Conservation (phyloP, 1,140 invertebrate species). For the Macrotrachela quadricornifera region DNA sequence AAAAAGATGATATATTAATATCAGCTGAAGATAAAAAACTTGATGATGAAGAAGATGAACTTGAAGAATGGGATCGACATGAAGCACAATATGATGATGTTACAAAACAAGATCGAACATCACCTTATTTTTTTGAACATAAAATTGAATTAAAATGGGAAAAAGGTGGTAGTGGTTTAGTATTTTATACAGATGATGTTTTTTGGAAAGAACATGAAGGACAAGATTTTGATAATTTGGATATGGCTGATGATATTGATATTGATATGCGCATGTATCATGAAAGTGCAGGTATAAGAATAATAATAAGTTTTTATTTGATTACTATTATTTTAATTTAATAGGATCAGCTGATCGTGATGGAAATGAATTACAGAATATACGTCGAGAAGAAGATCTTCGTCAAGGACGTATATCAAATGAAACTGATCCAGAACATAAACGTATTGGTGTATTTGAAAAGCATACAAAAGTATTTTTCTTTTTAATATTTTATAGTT, state of each 20-base stretch:
- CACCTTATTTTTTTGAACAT: constrained; percentile 34
- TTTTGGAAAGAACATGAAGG: constrained; percentile 8
- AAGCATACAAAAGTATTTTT: neutral
- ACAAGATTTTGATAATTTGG: constrained; percentile 35
- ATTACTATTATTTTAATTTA: no score
- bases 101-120: constrained; percentile 31
- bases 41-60: constrained; percentile 15
- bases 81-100: constrained; percentile 40
- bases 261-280: constrained; percentile 40
- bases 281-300: constrained; percentile 28
- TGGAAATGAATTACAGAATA: constrained; percentile 17
- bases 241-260: constrained; percentile 41
- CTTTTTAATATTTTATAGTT: neutral
- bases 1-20: neutral
- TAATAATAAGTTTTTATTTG: constrained; percentile 2
- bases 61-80: constrained; percentile 34
- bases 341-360: constrained; percentile 23
- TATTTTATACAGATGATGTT: constrained; percentile 35
- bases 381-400: constrained; percentile 16
- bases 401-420: constrained; percentile 13
- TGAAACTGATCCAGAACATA: neutral
- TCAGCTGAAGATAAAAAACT: neutral
- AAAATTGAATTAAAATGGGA: constrained; percentile 42
- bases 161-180: constrained; percentile 40
- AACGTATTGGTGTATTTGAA: neutral